phyloP scores from a whole-genome alignment of 2,113 vertebrate genomes.

The Salvelinus namaycush region DNA sequence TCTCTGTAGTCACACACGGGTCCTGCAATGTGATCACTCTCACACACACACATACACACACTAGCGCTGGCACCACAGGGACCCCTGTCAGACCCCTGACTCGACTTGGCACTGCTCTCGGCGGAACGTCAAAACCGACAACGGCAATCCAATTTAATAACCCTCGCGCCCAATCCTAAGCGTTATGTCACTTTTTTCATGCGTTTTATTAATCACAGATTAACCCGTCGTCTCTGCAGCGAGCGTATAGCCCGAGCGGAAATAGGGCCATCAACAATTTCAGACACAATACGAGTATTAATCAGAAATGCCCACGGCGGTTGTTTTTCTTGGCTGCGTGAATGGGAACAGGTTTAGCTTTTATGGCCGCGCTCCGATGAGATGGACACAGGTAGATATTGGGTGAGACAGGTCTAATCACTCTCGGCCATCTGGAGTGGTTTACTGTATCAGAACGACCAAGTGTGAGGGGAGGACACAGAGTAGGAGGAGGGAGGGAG shows the following conservation, averaged over 20 bases:
- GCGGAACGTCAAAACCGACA: not conserved
- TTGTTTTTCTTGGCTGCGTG: constrained; percentile 42
- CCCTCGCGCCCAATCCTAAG: not conserved
- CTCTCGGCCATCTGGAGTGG: constrained; percentile 48
- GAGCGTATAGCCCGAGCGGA: not conserved
- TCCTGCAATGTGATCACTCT: not conserved
- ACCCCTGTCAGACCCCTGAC: not conserved
- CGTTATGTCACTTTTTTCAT: constrained; percentile 9
- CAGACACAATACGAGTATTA: constrained; percentile 1
- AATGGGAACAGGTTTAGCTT: constrained; percentile 15
- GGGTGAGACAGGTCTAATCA: constrained; percentile 53
- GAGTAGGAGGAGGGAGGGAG: not conserved
- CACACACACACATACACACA: not conserved
- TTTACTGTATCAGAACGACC: constrained; percentile 32
- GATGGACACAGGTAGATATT: constrained; percentile 53
- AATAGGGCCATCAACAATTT: constrained; percentile 8
- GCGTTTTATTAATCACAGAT: constrained; percentile 38
- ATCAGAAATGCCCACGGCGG: constrained; percentile 18
- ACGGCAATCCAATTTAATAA: not conserved
- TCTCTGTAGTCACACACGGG: not conserved
- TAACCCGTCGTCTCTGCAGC: constrained; percentile 4
- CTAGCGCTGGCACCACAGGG: not conserved
- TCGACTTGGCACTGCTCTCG: not conserved
- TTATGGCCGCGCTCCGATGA: constrained; percentile 6
- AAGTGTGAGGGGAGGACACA: not conserved